A percentile compares a stretch with the other conserved stretches of the same genome.
phyloP scores from a whole-genome alignment of 2,888 invertebrate genomes.

The Calliscelio sp. region DNA sequence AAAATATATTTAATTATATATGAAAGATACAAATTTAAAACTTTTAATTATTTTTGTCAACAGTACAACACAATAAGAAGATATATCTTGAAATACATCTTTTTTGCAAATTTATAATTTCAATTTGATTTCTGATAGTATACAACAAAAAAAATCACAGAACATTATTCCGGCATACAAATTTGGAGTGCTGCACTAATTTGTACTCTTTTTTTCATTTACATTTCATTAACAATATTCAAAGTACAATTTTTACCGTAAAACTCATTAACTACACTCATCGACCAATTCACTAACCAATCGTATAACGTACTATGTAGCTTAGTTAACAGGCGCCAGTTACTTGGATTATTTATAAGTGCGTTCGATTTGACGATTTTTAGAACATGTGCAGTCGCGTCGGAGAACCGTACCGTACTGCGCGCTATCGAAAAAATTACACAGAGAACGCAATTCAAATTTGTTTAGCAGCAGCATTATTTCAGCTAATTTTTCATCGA shows the following conservation, averaged over 20 bases:
- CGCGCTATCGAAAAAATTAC: conserved; percentile 51
- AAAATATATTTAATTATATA: too few species aligned
- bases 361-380: conserved; percentile 71
- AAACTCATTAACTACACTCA: conserved; percentile 46
- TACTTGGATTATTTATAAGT: conserved; percentile 71
- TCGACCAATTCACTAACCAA: conserved; percentile 60
- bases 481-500: not conserved
- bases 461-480: not conserved
- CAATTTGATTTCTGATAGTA: too few species aligned
- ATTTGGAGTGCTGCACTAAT: too few species aligned
- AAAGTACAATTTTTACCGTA: conserved; percentile 48
- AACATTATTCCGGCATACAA: too few species aligned
- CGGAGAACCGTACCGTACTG: conserved; percentile 51
- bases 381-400: conserved; percentile 69
- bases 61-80: too few species aligned
- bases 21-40: too few species aligned
- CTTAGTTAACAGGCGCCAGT: conserved; percentile 60
- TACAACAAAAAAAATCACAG: too few species aligned
- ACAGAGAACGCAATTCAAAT: not conserved
- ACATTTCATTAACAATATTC: not conserved
- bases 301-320: conserved; percentile 60
- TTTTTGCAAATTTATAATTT: too few species aligned
- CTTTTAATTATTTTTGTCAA: too few species aligned
- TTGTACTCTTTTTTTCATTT: not conserved
- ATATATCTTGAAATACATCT: too few species aligned